Evolutionary conservation across 2,113 vertebrate species (phyloP).

Genomic region (Suricata suricatta): DNA sequence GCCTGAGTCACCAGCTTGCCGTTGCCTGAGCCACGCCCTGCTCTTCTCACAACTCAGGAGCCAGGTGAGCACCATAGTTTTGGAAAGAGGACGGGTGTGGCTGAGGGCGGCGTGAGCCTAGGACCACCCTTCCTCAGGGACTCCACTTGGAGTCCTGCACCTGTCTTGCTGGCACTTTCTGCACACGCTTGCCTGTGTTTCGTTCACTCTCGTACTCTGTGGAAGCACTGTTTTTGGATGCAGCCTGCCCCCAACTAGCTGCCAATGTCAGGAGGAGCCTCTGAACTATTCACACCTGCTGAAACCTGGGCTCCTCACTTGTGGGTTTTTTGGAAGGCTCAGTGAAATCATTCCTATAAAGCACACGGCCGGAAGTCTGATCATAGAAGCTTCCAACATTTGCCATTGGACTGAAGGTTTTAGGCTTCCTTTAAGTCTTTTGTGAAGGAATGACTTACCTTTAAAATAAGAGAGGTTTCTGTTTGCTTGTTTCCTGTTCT

Average conservation of each 20-base stretch:
- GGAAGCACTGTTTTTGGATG: neutral
- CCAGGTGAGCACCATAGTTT: neutral
- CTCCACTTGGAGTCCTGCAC: fast-evolving
- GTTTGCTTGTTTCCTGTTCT: neutral
- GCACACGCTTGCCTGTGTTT: neutral
- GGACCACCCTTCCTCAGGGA: fast-evolving
- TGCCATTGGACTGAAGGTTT: neutral
- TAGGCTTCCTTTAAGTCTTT: neutral
- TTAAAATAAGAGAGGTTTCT: neutral
- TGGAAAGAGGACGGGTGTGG: neutral
- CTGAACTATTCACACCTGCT: neutral
- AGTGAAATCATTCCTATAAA: neutral
- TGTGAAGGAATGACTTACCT: neutral
- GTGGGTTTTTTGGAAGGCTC: neutral
- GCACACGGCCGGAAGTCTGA: fast-evolving
- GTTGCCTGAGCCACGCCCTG: fast-evolving
- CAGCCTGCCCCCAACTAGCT: too few species aligned
- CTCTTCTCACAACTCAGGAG: neutral
- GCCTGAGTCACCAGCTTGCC: neutral
- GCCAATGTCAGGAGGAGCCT: neutral
- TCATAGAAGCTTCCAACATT: too few species aligned
- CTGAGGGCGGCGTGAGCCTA: neutral
- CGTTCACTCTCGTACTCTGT: neutral
- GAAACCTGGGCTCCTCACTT: neutral
- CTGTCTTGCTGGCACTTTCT: too few species aligned